Evolutionary conservation across 2,113 vertebrate genomes (phyloP), one percentile per base, ranked within the genome.

Genomic region (Salvelinus alpinus): DNA sequence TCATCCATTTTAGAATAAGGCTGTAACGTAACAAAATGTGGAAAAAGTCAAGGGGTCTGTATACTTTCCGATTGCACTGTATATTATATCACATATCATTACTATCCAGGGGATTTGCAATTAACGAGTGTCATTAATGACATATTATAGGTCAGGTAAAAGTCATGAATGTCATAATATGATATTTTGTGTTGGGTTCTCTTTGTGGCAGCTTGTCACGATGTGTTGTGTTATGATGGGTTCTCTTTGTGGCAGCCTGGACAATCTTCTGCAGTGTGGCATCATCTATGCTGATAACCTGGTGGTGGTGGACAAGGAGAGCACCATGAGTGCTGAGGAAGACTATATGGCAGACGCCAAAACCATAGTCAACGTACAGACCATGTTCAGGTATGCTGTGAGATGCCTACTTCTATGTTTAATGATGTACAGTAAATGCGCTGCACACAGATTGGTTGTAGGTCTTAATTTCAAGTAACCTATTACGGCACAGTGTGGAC

Each of bases 261-360:
- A 99, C 93, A 97, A 97, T 82, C 91, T 99, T 85, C 78, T 99
- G 72, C 96, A 95, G 91, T 99, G 97, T 86, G 97, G 97, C 1
- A 95, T 99, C 82, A 98, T 96, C 82, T 99, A 98, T 76, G 97
- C 97, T 38, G 97, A 97, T 90, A 97, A 98, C 78, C 91, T 99
- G 95, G 97, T 99, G 80, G 97, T 99, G 1, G 97, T 99, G 79
- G 97, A 99, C 87, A 99, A 99, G 74, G 97, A 99, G 87, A 99
- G 97, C 81, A 99, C 97, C 18, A 98, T 99, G 97, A 98, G 97
- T 54, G 97, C 97, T 0, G 96, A 99, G 79, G 97, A 99, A 74
- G 97, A 99, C 90, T 99, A 98, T 90, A 99, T 99, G 97, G 97
- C 97, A 0, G 97, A 99, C 18, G 97, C 97, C 68, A 99, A 99